phyloP scores from a whole-genome alignment of 2,888 invertebrate genomes.

The Chrysolina americana region DNA sequence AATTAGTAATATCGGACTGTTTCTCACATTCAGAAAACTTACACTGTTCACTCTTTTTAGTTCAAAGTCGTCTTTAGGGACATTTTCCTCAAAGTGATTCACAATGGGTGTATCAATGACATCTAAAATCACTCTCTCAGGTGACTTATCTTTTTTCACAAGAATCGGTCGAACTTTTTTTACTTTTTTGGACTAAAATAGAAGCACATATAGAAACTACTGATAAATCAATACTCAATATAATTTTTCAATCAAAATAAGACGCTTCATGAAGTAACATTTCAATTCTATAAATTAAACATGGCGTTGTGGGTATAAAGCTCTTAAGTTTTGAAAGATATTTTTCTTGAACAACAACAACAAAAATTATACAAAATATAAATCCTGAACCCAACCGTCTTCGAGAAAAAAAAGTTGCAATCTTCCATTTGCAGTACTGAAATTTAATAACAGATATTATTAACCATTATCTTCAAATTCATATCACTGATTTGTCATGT shows the following conservation, averaged over 20 bases:
- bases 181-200: conserved; percentile 72
- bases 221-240: not conserved
- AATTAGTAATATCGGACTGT: conserved; percentile 15
- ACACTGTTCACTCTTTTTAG: conserved; percentile 71
- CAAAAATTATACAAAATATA: not conserved
- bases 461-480: too few species aligned
- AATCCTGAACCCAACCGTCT: too few species aligned
- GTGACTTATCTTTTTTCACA: conserved; percentile 79
- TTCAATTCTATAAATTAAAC: too few species aligned
- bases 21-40: conserved; percentile 61
- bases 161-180: conserved; percentile 84
- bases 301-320: too few species aligned
- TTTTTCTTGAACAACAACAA: not conserved
- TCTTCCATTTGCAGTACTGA: too few species aligned
- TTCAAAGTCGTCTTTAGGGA: conserved; percentile 85
- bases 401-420: too few species aligned
- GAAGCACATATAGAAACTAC: conserved; percentile 36
- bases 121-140: conserved; percentile 71
- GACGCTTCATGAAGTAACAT: too few species aligned
- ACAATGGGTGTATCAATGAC: conserved; percentile 68
- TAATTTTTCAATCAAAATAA: not conserved
- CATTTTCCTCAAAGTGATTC: conserved; percentile 85
- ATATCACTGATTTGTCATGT: too few species aligned
- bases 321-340: too few species aligned
- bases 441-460: too few species aligned